Evolutionary conservation across 2,113 vertebrate species (phyloP), one percentile per base, ranked within the genome.

Genomic region (Oreotrochilus melanogaster): DNA sequence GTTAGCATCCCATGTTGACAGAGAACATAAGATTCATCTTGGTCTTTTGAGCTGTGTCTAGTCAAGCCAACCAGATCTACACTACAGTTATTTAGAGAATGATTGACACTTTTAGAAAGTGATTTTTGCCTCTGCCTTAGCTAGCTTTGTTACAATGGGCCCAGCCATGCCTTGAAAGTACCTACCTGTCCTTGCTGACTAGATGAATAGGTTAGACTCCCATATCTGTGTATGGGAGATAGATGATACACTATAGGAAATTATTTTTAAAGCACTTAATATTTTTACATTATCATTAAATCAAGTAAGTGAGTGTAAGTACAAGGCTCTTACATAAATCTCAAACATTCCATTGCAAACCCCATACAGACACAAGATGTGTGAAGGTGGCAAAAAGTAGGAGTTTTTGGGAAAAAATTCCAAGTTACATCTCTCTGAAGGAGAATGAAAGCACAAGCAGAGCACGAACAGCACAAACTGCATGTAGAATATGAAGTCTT

Each of bases 21-120:
- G 27, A 35, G 28, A 42, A 24, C 18, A 15, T 9, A 35, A 50
- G 2, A 12, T 31, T 54, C 42, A 69, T 37, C 15, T 50, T 7
- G 2, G 6, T 18, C 15, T 64, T 76, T 48, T 69, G 80, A 67
- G 42, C 16, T 23, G 8, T 65, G 9, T 53, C 19, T 64, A 45
- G 18, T 35, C 28, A 78, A 60, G 4, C 50, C 37, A 80, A 11
- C 12, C n/a, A 18, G 28, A 39, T 8, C 73, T 80, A 50, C 15
- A 81, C 45, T 73, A n/a, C 21, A n/a, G 14, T 78, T 86, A 24
- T 39, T 39, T 73, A 54, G 21, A 72, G 23, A 58, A 47, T 27
- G 16, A 69, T 14, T 0, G 0, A 31, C 12, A 27, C 6, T 14
- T 85, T 51, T 45, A 69, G 28, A 72, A 69, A 25, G 33, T 18